Evolutionary conservation across 2,797 vertebrate genomes (phyloP), one percentile per base, ranked within the genome.

Genomic region (Lepilemur ruficaudatus): DNA sequence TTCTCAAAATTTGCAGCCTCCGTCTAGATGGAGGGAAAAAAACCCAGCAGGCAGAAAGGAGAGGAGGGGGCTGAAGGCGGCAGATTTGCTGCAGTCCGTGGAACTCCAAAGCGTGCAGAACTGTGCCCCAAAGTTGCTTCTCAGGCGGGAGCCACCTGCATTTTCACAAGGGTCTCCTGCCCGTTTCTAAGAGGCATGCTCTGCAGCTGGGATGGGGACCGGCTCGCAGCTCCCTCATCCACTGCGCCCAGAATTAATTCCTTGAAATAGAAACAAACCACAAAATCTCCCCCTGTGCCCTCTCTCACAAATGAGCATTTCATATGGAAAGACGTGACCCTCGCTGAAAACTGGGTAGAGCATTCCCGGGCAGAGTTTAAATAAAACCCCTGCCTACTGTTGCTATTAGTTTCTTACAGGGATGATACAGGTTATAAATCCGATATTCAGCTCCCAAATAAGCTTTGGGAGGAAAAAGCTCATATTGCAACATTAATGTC

Each of bases 401-500:
- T 83, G n/a, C 94, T 89, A 25, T 88, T 96, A 83, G 55, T 97
- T 98, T 94, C 89, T 94, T 96, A 38, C 89, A 63, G 97, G 87
- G 93, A 92, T 20, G 95, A 82, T 57, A 90, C 57, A 96, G 96
- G 59, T 70, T 85, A 87, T 84, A 22, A 97, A 98, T 90, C 95
- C 95, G 96, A 93, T 93, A 98, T 94, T 89, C 83, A 80, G 95
- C 86, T 97, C 82, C 95, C 96, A 98, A 95, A 78, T 50, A 94
- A 96, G 93, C 97, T 90, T 95, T 91, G 76, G 93, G 93, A 38
- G 50, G 70, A 52, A 38, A 95, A 97, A 81, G 57, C 13, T 95
- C 89, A 48, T 38, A 94, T 72, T 75, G 96, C 76, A 96, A 98
- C 98, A 95, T 97, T 97, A 97, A 98, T 81, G 96, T 97, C 97